phyloP scores from a whole-genome alignment of 1,140 invertebrate species.

The Phymorhynchus buccinoides region DNA sequence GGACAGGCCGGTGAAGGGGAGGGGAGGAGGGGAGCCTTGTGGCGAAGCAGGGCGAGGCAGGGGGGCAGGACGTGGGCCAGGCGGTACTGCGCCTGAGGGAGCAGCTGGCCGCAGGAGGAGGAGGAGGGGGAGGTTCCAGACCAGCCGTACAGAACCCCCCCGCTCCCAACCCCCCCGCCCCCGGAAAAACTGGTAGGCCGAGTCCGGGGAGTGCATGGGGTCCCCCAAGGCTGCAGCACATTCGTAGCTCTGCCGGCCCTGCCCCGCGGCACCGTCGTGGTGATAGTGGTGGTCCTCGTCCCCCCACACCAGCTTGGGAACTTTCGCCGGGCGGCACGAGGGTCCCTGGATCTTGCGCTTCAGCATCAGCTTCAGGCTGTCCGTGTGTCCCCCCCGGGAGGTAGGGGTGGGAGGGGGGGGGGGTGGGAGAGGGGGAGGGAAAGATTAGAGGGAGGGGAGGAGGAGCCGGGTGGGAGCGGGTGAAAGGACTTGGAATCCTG shows the following conservation, averaged over 20 bases:
- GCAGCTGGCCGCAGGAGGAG: background rate
- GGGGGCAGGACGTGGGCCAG: slow-evolving; percentile 24
- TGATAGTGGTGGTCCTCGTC: too few relatives aligned
- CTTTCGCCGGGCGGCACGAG: slow-evolving; percentile 62
- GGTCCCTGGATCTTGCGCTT: slow-evolving; percentile 66
- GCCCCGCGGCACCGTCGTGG: slow-evolving; percentile 37
- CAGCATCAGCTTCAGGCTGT: slow-evolving; percentile 60
- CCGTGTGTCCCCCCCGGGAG: slow-evolving; percentile 56
- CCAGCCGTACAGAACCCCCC: background rate
- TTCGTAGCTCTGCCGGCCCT: slow-evolving; percentile 22
- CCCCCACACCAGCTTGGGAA: slow-evolving; percentile 51
- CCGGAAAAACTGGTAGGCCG: slow-evolving; percentile 18
- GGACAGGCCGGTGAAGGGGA: background rate
- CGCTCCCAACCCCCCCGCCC: background rate
- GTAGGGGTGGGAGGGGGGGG: slow-evolving; percentile 38
- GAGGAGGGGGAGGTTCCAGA: background rate
- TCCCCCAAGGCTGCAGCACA: slow-evolving; percentile 22
- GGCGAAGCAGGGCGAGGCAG: background rate
- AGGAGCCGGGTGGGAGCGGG: background rate
- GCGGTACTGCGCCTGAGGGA: slow-evolving; percentile 28
- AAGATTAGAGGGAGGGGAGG: slow-evolving; percentile 32
- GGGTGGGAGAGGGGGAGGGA: slow-evolving; percentile 9
- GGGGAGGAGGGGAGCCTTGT: background rate
- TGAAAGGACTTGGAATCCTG: background rate
- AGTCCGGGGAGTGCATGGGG: slow-evolving; percentile 29